phyloP scores from a whole-genome alignment of 2,113 vertebrate species.

The Oryzias javanicus region DNA sequence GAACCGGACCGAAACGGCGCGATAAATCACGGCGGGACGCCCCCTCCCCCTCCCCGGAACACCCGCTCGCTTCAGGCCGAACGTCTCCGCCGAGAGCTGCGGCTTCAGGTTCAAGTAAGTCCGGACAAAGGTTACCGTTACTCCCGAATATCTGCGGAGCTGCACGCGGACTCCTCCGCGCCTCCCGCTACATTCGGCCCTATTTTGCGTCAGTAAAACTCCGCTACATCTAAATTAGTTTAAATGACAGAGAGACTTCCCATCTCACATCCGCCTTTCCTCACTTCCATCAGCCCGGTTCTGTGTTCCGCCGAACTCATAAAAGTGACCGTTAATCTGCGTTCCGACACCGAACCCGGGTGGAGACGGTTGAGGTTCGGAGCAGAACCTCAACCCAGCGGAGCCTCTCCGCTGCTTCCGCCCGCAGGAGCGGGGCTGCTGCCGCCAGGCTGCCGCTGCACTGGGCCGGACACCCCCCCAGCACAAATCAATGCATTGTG shows the following conservation, averaged over 20 bases:
- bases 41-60: background rate
- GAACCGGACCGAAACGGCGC: background rate
- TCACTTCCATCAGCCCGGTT: no score
- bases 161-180: rapidly evolving
- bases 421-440: constrained; percentile 29
- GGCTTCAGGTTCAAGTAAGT: background rate
- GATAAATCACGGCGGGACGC: background rate
- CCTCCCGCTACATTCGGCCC: constrained; percentile 2
- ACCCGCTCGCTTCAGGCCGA: constrained; percentile 3
- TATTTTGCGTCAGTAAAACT: background rate
- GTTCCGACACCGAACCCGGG: no score
- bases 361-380: constrained; percentile 11
- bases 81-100: background rate
- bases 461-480: constrained; percentile 43
- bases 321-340: no score
- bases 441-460: constrained; percentile 27
- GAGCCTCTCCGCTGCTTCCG: constrained; percentile 45
- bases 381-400: constrained; percentile 45
- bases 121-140: background rate
- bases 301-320: no score
- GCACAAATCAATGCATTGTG: constrained; percentile 60
- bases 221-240: background rate
- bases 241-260: background rate
- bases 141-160: rapidly evolving
- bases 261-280: no score